Evolutionary conservation across 1,140 invertebrate species (phyloP).

Genomic region (Drosophila pseudoobscura): DNA sequence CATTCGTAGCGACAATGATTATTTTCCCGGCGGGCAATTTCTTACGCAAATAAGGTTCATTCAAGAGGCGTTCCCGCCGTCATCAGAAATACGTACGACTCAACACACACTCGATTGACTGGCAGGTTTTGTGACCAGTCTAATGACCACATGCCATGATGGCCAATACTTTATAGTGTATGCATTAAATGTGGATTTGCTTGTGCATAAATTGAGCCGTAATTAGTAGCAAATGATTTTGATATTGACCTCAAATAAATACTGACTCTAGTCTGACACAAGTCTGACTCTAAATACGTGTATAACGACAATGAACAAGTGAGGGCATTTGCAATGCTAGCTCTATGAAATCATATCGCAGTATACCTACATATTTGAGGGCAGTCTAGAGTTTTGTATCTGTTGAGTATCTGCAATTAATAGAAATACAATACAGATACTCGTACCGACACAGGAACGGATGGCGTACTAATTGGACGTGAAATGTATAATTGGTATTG

Average conservation of each 20-base stretch:
- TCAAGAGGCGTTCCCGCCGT: conserved; percentile 47
- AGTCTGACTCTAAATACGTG: conserved; percentile 6
- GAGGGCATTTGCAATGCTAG: conserved; percentile 16
- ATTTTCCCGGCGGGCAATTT: conserved; percentile 44
- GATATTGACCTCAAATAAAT: conserved; percentile 69
- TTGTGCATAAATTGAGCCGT: conserved; percentile 46
- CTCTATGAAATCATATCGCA: conserved; percentile 5
- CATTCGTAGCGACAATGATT: conserved; percentile 27
- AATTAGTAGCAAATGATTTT: conserved; percentile 67
- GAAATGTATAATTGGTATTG: no score
- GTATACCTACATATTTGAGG: background rate
- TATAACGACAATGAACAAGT: conserved; percentile 12
- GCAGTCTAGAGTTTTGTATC: conserved; percentile 17
- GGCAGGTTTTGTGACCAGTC: conserved; percentile 32
- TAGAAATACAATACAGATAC: background rate
- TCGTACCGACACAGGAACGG: no score
- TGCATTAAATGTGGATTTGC: conserved; percentile 47
- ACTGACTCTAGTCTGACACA: conserved; percentile 6
- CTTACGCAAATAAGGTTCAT: conserved; percentile 60
- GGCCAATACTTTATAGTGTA: conserved; percentile 22
- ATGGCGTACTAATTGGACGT: no score
- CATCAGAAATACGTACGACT: conserved; percentile 25
- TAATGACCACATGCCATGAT: conserved; percentile 50
- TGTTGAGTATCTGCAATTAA: conserved; percentile 1
- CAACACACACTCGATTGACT: conserved; percentile 52